Evolutionary conservation across 23 tunicate genomes (phyloP).

Genomic region (Halocynthia aurantium): DNA sequence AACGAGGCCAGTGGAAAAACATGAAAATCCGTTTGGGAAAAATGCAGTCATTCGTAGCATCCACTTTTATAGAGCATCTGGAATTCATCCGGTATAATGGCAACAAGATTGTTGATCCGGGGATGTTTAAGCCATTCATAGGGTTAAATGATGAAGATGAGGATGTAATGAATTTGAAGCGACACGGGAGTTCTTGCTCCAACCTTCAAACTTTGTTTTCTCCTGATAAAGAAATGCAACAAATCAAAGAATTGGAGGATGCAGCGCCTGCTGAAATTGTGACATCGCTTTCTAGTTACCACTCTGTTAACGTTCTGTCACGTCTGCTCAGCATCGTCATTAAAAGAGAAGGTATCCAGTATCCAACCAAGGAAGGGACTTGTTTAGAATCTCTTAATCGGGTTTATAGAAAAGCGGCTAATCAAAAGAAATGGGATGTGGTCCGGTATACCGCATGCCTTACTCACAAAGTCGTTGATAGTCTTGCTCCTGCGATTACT

Average conservation of each 20-base stretch:
- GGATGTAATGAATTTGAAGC: slow-evolving; percentile 13
- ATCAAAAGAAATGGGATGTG: slow-evolving; percentile 73
- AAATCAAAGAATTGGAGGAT: slow-evolving; percentile 15
- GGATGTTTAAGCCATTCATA: slow-evolving; percentile 26
- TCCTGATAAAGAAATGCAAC: slow-evolving; percentile 19
- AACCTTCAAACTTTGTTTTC: slow-evolving; percentile 24
- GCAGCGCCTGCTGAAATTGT: slow-evolving; percentile 32
- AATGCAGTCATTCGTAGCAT: slow-evolving; percentile 73
- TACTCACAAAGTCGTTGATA: slow-evolving; percentile 85
- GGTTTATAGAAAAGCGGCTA: slow-evolving; percentile 66
- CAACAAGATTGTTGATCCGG: slow-evolving; percentile 13
- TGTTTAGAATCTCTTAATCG: slow-evolving; percentile 46
- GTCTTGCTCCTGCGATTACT: slow-evolving; percentile 89
- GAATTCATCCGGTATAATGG: slow-evolving; percentile 72
- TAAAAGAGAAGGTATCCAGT: slow-evolving; percentile 56
- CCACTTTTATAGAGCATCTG: slow-evolving; percentile 67
- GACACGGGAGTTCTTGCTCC: slow-evolving; percentile 45
- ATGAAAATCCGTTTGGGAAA: slow-evolving; percentile 64
- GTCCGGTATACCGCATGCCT: slow-evolving; percentile 84
- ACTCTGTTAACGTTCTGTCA: slow-evolving; percentile 42
- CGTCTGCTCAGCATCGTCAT: slow-evolving; percentile 43
- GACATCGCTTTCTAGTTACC: slow-evolving; percentile 17
- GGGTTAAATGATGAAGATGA: slow-evolving; percentile 40
- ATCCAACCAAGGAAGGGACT: slow-evolving; percentile 47
- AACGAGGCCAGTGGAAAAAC: slow-evolving; percentile 74